These are phyloP conservation scores for Eledona agricola DNA, from an alignment of 2,888 invertebrate species.

Conservation along the genomic window DNA sequence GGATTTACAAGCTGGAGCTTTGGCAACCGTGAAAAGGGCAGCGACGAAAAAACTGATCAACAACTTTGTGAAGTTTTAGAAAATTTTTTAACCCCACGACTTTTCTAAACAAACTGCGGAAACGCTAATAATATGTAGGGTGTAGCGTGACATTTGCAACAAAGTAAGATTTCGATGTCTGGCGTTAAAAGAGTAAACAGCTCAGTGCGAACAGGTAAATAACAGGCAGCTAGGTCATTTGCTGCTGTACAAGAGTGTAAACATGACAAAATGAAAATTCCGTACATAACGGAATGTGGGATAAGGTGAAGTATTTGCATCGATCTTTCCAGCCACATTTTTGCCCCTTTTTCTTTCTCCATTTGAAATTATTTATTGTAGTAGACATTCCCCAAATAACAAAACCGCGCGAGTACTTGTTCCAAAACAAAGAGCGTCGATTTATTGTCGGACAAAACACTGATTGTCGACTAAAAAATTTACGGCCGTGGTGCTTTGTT, in stretches of 20 bases:
- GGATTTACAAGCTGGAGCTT: not conserved
- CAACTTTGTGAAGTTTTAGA: too few species aligned
- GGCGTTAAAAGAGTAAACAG: slow-evolving; percentile 23
- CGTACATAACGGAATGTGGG: slow-evolving; percentile 19
- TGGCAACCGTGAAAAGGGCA: too few species aligned
- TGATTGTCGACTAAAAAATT: slow-evolving; percentile 2
- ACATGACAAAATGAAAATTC: slow-evolving; percentile 29
- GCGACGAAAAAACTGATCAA: too few species aligned
- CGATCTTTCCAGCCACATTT: slow-evolving; percentile 4
- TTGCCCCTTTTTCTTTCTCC: slow-evolving; percentile 9
- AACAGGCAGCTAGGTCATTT: slow-evolving; percentile 19
- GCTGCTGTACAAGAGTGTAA: slow-evolving; percentile 14
- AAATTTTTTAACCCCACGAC: too few species aligned
- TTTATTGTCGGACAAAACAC: slow-evolving; percentile 12
- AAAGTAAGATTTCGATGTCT: slow-evolving; percentile 14
- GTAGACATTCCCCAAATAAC: slow-evolving; percentile 17
- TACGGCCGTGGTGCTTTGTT: slow-evolving; percentile 4
- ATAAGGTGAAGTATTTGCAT: slow-evolving; percentile 21
- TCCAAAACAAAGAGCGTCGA: slow-evolving; percentile 15
- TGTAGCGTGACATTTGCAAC: too few species aligned
- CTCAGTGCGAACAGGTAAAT: slow-evolving; percentile 20
- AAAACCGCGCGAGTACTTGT: slow-evolving; percentile 5
- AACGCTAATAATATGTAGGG: too few species aligned
- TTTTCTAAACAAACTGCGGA: too few species aligned
- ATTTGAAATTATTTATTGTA: slow-evolving; percentile 17